Base-by-base conservation (phyloP, 1,140 invertebrate genomes). In the Zaprionus nigranus region DNA sequence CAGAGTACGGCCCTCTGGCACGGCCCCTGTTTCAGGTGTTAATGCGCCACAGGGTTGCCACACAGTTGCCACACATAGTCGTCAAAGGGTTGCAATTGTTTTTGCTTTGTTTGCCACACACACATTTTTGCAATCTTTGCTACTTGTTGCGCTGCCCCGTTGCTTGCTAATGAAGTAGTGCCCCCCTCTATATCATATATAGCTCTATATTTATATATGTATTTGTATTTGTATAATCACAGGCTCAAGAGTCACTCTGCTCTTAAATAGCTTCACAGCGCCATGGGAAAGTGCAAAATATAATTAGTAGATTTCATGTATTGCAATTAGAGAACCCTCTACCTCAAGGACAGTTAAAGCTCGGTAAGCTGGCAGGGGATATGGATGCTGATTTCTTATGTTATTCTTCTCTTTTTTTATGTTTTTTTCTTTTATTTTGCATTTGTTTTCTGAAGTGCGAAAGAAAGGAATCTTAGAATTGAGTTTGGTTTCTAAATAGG, bases 251-350 rank as follows among this genome's bases (percentile, higher is more conserved):
- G 2, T 36, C 62, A 34, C 30, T 34, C 30, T 62, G 76, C 76
- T 71, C 77, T 79, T 79, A 51, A 75, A 71, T 17, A 38, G 62
- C 22, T 38, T 20, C 53, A 26, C 28, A 60, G 46, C 22, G 36
- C 40, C 69, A 59, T 90, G 85, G 84, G 85, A 88, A 90, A 79
- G 84, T 17, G 40, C n/a, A 3, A 46, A 46, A 70, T 71, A 79
- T 84, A 90, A 88, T 88, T 88, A 88, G 78, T 82, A 69, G 59
- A 61, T 74, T 79, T 67, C 84, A 87, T 84, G 83, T 87, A 81
- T 84, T 40, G 83, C 56, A 83, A 54, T 24, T 40, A 63, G 71
- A n/a, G n/a, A 17, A 20, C 58, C 12, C 49, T 49, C 22, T 4
- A 22, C 11, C 22, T 24, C 20, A 11, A 3, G 46, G 13, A 51